A percentile compares a stretch with the other conserved stretches of the same genome.
Evolutionary conservation across 2,113 vertebrate genomes (phyloP).

Genomic region (Octodon degus): DNA sequence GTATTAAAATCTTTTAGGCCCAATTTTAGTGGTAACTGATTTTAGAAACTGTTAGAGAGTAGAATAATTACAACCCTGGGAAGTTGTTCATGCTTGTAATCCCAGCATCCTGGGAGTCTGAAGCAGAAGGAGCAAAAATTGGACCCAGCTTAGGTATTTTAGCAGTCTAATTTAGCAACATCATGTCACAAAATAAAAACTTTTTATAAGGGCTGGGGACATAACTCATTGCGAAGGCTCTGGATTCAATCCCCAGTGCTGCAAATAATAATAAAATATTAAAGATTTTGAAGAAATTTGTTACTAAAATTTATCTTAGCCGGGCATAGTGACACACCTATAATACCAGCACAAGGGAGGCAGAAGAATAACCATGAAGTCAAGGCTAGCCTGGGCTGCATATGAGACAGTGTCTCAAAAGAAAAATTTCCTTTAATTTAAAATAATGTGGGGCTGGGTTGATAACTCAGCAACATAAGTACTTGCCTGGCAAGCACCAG

Average conservation of each 20-base stretch:
- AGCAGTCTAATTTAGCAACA: not conserved
- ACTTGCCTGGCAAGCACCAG: too few relatives aligned
- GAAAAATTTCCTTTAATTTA: not conserved
- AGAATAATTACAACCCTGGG: not conserved
- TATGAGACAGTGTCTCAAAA: not conserved
- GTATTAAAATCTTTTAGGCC: conserved; percentile 5
- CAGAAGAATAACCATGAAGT: not conserved
- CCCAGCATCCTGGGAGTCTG: not conserved
- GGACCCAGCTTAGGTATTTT: not conserved
- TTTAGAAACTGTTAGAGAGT: conserved; percentile 23
- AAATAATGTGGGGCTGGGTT: not conserved
- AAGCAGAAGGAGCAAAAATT: not conserved
- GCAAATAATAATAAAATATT: not conserved
- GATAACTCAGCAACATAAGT: too few relatives aligned
- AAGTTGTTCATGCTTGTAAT: not conserved
- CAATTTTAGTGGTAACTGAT: conserved; percentile 27
- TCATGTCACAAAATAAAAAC: not conserved
- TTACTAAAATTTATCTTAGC: not conserved
- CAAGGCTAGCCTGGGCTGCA: not conserved
- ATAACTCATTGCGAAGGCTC: not conserved
- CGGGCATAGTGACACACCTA: not conserved
- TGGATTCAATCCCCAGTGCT: not conserved
- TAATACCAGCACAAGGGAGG: not conserved
- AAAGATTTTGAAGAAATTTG: conserved; percentile 40
- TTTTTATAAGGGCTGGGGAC: not conserved